Conservation (phyloP, 64 coral and sea anemone genomes). For the Dendrophyllia cribrosa region DNA sequence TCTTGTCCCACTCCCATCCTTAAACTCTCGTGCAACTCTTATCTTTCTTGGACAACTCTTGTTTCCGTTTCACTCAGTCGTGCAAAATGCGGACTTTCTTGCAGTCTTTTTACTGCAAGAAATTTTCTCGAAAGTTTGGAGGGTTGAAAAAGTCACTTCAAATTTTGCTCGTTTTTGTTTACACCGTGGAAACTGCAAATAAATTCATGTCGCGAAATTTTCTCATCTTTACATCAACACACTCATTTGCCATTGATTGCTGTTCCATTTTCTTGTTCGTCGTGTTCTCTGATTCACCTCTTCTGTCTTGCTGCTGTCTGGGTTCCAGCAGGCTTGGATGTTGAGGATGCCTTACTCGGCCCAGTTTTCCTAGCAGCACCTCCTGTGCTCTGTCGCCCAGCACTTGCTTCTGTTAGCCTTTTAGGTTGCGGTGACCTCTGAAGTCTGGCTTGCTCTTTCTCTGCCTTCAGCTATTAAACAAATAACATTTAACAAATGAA, state of each 20-base stretch:
- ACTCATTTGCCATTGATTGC: not conserved
- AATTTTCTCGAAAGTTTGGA: no score
- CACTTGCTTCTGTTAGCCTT: not conserved
- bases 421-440: slow-evolving; percentile 16
- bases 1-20: no score
- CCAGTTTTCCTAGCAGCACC: not conserved
- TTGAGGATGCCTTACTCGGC: not conserved
- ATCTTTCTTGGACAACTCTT: no score
- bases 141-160: no score
- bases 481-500: not conserved
- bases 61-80: no score
- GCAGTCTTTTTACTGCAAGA: no score
- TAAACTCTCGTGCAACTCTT: no score
- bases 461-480: slow-evolving; percentile 22
- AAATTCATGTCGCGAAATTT: no score
- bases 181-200: no score
- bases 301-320: not conserved
- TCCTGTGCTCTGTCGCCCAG: not conserved
- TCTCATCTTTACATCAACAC: not conserved
- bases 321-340: slow-evolving; percentile 19
- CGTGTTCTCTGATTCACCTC: not conserved
- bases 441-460: slow-evolving; percentile 33
- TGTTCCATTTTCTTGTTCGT: not conserved
- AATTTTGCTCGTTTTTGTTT: no score
- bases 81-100: no score